Base-by-base conservation (phyloP, 2,797 vertebrate genomes). In the Nasua narica region DNA sequence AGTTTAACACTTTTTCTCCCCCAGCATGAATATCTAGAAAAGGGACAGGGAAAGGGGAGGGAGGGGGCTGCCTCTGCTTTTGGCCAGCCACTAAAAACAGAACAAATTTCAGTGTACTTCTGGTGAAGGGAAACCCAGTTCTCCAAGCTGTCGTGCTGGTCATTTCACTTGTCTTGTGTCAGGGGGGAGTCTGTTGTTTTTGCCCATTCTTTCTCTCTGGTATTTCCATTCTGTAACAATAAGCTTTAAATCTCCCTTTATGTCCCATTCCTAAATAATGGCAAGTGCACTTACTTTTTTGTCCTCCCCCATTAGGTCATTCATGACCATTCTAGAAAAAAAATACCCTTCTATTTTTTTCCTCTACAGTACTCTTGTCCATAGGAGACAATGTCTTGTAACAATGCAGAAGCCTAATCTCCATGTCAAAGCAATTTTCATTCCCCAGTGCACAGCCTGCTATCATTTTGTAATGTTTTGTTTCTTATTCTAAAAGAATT, bases 401-500 rank as follows among this genome's bases (percentile, higher is more conserved):
- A 99, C 99, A 99, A 99, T 99, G 98, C 99, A 98, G 98, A 98
- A 98, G 99, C 99, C 99, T 99, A 99, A 99, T 99, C 99, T 99
- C 99, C 99, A 99, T 99, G 99, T 99, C 99, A 99, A 99, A 99
- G 99, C 99, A 99, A 99, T 99, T 99, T 99, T 99, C 99, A 99
- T 99, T 99, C 99, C 99, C 99, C 99, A 99, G 99, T 98, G 99
- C 99, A 99, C 99, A 99, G 99, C 98, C 99, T 99, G 99, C 99
- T 99, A 99, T 99, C 99, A 99, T 99, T 99, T 99, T 99, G 99
- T 99, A 99, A 99, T 99, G 99, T 99, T 99, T 99, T 99, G 99
- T 99, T 99, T 99, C 99, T 99, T 99, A 99, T 99, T 99, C 99
- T 99, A 99, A 99, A 99, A 99, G 99, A 99, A 99, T 99, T 99